These are phyloP conservation scores for Andrena camellia DNA, from an alignment of 2,888 invertebrate species.

Conservation along the genomic window DNA sequence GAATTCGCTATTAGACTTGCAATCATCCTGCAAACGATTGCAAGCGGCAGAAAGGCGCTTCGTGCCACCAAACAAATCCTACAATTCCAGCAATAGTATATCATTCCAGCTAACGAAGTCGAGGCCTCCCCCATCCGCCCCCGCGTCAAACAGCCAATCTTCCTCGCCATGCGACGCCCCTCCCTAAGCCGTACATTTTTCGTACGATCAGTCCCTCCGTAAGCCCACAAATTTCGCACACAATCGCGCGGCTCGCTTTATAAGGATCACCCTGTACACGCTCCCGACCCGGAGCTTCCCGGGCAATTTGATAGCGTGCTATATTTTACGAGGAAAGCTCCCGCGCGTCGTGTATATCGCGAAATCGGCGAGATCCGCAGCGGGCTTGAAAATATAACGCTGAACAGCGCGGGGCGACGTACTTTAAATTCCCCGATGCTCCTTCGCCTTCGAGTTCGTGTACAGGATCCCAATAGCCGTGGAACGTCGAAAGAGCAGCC, in stretches of 20 bases:
- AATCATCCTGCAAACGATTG: too few relatives aligned
- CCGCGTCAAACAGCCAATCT: not conserved
- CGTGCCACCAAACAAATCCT: too few relatives aligned
- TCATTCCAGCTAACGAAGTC: not conserved
- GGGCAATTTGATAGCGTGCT: constrained; percentile 66
- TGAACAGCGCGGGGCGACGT: constrained; percentile 41
- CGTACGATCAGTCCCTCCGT: not conserved
- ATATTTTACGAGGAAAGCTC: constrained; percentile 66
- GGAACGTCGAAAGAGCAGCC: constrained; percentile 29
- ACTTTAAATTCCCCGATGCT: constrained; percentile 63
- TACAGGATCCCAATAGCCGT: constrained; percentile 55
- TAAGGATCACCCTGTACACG: constrained; percentile 23
- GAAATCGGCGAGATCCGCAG: constrained; percentile 67
- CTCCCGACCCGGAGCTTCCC: constrained; percentile 26
- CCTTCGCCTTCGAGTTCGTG: constrained; percentile 57
- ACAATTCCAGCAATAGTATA: too few relatives aligned
- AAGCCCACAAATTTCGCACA: constrained; percentile 10
- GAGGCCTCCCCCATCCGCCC: not conserved
- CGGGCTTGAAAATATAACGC: constrained; percentile 65
- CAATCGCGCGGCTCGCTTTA: not conserved
- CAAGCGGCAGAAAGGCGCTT: too few relatives aligned
- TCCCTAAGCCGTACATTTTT: not conserved
- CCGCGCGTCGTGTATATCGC: constrained; percentile 60
- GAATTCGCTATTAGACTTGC: too few relatives aligned
- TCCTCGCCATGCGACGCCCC: not conserved